A percentile compares a stretch with the other conserved stretches of the same genome.
phyloP scores from a whole-genome alignment of 2,113 vertebrate genomes.

The Rhabdornis inornatus region DNA sequence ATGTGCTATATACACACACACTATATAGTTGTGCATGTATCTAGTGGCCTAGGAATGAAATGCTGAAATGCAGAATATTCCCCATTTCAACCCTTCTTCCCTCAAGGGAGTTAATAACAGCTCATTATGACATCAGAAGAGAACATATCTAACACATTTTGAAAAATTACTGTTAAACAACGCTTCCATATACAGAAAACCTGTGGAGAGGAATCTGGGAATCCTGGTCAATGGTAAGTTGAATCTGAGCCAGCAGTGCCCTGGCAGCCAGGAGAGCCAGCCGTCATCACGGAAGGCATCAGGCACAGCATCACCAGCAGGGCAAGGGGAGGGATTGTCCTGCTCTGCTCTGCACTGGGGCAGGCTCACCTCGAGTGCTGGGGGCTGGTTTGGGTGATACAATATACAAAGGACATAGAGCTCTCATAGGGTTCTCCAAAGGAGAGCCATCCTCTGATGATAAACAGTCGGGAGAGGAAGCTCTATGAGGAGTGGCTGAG shows the following conservation, averaged over 20 bases:
- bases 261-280: not conserved
- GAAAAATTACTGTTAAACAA: not conserved
- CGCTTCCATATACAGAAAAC: not conserved
- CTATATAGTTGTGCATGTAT: not conserved
- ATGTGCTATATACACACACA: not conserved
- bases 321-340: not conserved
- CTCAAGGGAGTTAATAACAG: not conserved
- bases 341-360: not conserved
- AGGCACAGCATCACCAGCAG: not conserved
- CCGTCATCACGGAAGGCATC: no score
- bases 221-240: no score
- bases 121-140: not conserved
- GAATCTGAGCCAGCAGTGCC: not conserved
- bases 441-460: not conserved
- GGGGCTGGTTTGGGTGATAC: not conserved
- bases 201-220: not conserved
- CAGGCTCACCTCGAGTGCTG: rapidly evolving
- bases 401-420: not conserved
- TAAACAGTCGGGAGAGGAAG: not conserved
- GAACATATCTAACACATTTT: not conserved
- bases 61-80: not conserved
- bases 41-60: not conserved
- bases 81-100: not conserved
- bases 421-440: not conserved
- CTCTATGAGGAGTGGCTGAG: rapidly evolving